phyloP scores from a whole-genome alignment of 2,113 vertebrate genomes.

The Corythoichthys haematopterus region DNA sequence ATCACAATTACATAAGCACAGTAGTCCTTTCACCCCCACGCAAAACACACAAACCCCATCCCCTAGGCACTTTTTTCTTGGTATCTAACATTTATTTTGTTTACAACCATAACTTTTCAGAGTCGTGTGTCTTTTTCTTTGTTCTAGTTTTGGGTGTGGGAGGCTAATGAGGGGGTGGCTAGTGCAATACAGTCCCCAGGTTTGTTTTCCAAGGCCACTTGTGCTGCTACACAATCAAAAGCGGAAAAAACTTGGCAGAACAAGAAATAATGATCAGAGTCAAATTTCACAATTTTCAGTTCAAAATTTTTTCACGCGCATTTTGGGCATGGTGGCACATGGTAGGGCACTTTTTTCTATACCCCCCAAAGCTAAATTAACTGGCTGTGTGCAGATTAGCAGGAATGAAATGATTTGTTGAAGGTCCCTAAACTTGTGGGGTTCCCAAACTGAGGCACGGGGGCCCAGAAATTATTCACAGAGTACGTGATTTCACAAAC shows the following conservation, averaged over 20 bases:
- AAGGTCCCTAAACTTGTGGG: constrained; percentile 9
- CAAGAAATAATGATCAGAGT: constrained; percentile 58
- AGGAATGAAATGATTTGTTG: constrained; percentile 44
- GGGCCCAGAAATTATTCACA: neutral
- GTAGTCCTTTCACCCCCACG: constrained; percentile 75
- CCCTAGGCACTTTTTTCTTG: constrained; percentile 63
- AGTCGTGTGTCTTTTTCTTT: constrained; percentile 43
- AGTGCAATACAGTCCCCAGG: constrained; percentile 72
- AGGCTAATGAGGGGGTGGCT: constrained; percentile 64
- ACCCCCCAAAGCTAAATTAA: constrained; percentile 1
- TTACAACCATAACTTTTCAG: constrained; percentile 60
- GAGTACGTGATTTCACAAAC: neutral
- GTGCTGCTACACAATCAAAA: constrained; percentile 73
- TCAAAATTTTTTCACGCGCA: constrained; percentile 47
- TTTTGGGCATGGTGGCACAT: constrained; percentile 68
- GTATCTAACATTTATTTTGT: constrained; percentile 41
- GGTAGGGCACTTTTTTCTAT: constrained; percentile 31
- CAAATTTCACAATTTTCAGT: constrained; percentile 64
- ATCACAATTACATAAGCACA: constrained; percentile 71
- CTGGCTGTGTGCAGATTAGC: constrained; percentile 37
- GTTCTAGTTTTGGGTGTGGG: constrained; percentile 62
- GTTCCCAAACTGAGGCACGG: neutral
- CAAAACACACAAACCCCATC: constrained; percentile 64
- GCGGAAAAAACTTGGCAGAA: constrained; percentile 64
- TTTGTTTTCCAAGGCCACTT: constrained; percentile 63